Evolutionary conservation across 2,797 vertebrate species (phyloP), one percentile per base, ranked within the genome.

Genomic region (Cynodonichthys magdalenae): DNA sequence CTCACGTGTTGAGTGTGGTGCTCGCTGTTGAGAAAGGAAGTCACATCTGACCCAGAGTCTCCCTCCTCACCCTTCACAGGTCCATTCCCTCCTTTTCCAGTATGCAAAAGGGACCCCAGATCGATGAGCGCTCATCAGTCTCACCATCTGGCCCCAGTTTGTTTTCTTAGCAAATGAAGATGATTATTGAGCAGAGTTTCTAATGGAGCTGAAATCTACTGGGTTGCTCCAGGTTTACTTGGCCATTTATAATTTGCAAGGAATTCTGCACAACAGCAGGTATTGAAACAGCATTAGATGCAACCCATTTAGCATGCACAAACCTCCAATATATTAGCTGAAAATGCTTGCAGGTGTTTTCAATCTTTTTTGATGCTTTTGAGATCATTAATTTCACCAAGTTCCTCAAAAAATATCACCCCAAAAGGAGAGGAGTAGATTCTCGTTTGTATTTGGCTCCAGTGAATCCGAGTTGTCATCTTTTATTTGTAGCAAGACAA

Each of bases 161-260:
- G 87, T 92, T 92, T 91, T 89, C 87, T 89, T 85, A 92, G 87
- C 81, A 90, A 93, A 93, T 92, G 71, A 92, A 89, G 82, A 83
- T 90, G 89, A 90, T 92, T 90, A 93, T 88, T 84, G 85, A 86
- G 79, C 89, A 87, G 54, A 71, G 69, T 61, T 72, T 80, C 83
- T 89, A 89, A 91, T 85, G 84, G 80, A 71, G 73, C 59, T 74
- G 66, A 78, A 86, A 86, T 90, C 82, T 88, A 77, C 61, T 73
- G 73, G 81, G 88, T 66, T 72, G 76, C 63, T 80, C 63, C 76
- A 76, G 74, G 64, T 87, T 87, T 85, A 67, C 63, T 84, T 67
- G 75, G 80, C 77, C 84, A 69, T 86, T 69, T 75, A 70, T 72
- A 79, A 75, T 77, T 84, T 72, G 50, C 54, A 52, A 51, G 69